Percentiles rank a stretch among this genome's conserved stretches.
Evolutionary conservation across 2,888 invertebrate genomes (phyloP).

Genomic region (Microctonus hyperodae): DNA sequence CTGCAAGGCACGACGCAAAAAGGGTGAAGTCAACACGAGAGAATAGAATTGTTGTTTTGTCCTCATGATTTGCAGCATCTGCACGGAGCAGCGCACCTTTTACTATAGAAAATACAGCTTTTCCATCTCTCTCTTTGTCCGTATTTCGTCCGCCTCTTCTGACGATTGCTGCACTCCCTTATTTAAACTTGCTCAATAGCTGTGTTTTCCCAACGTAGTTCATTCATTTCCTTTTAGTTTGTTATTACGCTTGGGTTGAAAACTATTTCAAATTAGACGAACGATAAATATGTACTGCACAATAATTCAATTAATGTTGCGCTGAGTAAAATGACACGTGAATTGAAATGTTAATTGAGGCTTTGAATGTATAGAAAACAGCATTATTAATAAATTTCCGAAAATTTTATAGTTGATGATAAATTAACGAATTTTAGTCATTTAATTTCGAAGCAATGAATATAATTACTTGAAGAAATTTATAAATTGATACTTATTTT

Average conservation of each 20-base stretch:
- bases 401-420: too few species aligned
- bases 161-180: background rate
- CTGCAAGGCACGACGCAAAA: background rate
- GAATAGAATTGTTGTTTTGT: conserved; percentile 56
- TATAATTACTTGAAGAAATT: too few species aligned
- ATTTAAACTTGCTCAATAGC: background rate
- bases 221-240: background rate
- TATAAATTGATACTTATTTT: too few species aligned
- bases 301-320: background rate
- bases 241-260: background rate
- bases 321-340: too few species aligned
- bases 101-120: background rate
- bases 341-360: too few species aligned
- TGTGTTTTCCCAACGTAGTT: background rate
- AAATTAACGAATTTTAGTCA: too few species aligned
- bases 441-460: too few species aligned
- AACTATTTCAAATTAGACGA: too few species aligned
- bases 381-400: too few species aligned
- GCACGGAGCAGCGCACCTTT: conserved; percentile 51
- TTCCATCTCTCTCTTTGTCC: background rate
- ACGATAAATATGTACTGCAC: too few species aligned
- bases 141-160: background rate
- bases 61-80: conserved; percentile 60
- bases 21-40: conserved; percentile 49
- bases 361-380: too few species aligned